Conservation (phyloP, 2,113 vertebrate genomes). For the Ochotona curzoniae region DNA sequence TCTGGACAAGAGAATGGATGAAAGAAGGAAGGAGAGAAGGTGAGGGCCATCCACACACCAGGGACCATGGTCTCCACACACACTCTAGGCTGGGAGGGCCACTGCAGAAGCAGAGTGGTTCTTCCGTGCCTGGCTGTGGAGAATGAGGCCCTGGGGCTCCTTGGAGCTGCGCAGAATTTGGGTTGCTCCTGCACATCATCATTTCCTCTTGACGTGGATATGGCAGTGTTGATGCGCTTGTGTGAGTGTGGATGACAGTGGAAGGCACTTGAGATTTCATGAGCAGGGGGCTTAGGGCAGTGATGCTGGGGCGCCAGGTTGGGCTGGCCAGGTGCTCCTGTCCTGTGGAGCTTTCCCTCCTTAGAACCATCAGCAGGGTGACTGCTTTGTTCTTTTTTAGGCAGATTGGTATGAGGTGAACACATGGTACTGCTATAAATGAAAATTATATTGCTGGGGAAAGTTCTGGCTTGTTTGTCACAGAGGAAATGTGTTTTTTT, state of each 20-base stretch:
- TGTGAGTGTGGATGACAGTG: too few relatives aligned
- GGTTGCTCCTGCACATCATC: too few relatives aligned
- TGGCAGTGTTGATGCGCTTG: too few relatives aligned
- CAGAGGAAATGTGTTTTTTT: too few relatives aligned
- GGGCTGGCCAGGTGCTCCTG: too few relatives aligned
- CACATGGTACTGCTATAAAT: background rate
- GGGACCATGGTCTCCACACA: background rate
- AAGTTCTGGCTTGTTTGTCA: background rate
- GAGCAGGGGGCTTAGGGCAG: too few relatives aligned
- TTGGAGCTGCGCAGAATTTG: too few relatives aligned
- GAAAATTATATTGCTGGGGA: background rate
- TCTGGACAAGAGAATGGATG: constrained; percentile 98
- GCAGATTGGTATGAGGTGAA: background rate
- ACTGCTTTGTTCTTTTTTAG: background rate
- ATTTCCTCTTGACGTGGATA: too few relatives aligned
- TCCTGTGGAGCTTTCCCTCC: too few relatives aligned
- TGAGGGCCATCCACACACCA: constrained; percentile 53
- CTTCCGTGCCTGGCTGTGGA: background rate
- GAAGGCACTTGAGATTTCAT: too few relatives aligned
- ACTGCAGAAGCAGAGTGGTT: background rate
- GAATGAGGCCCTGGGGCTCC: too few relatives aligned
- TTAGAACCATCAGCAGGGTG: background rate
- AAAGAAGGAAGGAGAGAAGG: constrained; percentile 97
- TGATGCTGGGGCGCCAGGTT: too few relatives aligned
- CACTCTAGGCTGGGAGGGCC: background rate